These are phyloP conservation scores for Poeciliopsis turneri DNA, from an alignment of 2,797 vertebrate species.

Conservation along the genomic window DNA sequence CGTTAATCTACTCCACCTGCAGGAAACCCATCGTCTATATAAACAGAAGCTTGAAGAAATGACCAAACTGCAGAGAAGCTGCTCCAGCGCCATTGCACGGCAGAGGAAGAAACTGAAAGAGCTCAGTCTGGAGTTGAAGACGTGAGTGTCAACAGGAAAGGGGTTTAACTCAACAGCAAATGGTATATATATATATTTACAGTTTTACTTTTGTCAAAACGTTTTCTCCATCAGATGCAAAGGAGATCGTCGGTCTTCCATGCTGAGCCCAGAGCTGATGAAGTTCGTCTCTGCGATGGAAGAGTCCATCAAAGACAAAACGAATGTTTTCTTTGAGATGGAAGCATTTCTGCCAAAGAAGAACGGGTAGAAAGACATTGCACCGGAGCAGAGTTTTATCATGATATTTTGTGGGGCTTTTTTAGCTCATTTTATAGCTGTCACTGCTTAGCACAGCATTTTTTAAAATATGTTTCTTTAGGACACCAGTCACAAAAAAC, in stretches of 20 bases:
- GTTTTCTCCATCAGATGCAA: constrained; percentile 80
- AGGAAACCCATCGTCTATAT: constrained; percentile 93
- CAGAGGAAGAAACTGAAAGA: constrained; percentile 92
- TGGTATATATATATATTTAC: neutral
- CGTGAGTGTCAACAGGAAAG: constrained; percentile 73
- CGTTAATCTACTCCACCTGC: neutral
- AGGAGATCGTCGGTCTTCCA: constrained; percentile 26
- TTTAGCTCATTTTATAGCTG: no score
- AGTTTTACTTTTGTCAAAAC: no score
- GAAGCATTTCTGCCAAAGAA: constrained; percentile 96
- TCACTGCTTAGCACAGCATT: no score
- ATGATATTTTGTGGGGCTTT: no score
- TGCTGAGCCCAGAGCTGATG: constrained; percentile 64
- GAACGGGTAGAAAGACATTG: constrained; percentile 81
- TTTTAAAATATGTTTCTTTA: no score
- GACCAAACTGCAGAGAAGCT: constrained; percentile 87
- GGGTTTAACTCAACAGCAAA: neutral
- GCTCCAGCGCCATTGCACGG: constrained; percentile 83
- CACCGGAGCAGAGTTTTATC: no score
- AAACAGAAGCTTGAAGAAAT: constrained; percentile 94
- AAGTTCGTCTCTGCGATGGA: constrained; percentile 78
- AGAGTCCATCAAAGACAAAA: constrained; percentile 85
- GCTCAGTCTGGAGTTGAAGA: constrained; percentile 78
- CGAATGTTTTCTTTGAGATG: constrained; percentile 91
- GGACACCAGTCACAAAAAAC: no score